phyloP scores from a whole-genome alignment of 2,113 vertebrate species.

The Pithys albifrons region DNA sequence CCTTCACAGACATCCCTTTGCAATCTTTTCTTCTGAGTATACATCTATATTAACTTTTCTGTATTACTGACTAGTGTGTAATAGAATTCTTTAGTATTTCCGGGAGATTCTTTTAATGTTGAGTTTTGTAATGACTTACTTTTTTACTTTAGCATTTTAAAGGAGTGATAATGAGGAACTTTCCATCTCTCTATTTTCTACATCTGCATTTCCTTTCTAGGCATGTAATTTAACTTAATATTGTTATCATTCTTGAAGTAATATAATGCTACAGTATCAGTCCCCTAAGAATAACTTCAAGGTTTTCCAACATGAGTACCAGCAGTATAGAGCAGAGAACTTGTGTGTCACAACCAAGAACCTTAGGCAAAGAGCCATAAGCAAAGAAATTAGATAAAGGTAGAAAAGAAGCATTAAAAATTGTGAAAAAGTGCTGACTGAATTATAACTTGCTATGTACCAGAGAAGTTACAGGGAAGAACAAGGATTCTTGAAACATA shows the following conservation, averaged over 20 bases:
- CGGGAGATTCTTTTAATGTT: slow-evolving; percentile 18
- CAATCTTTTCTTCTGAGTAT: slow-evolving; percentile 45
- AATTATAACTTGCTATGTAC: not conserved
- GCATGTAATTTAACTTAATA: slow-evolving; percentile 60
- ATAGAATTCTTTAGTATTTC: slow-evolving; percentile 54
- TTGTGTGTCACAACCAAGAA: not conserved
- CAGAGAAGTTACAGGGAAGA: not conserved
- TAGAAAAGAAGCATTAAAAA: not conserved
- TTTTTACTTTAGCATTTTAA: slow-evolving; percentile 47
- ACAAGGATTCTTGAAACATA: not conserved
- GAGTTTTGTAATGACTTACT: slow-evolving; percentile 36
- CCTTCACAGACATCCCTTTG: not conserved
- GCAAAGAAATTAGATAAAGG: not conserved
- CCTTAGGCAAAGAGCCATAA: slow-evolving; percentile 18
- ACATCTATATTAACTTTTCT: slow-evolving; percentile 11
- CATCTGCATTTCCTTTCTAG: slow-evolving; percentile 16
- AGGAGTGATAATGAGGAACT: slow-evolving; percentile 32
- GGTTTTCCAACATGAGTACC: slow-evolving; percentile 20
- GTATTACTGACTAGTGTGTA: slow-evolving; percentile 22
- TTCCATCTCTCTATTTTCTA: not conserved
- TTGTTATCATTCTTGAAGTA: slow-evolving; percentile 61
- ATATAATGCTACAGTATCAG: slow-evolving; percentile 41
- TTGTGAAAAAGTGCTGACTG: slow-evolving; percentile 1
- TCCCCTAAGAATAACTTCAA: slow-evolving; percentile 45
- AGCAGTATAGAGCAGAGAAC: not conserved